Evolutionary conservation across 2,113 vertebrate genomes (phyloP).

Genomic region (Semnornis frantzii): DNA sequence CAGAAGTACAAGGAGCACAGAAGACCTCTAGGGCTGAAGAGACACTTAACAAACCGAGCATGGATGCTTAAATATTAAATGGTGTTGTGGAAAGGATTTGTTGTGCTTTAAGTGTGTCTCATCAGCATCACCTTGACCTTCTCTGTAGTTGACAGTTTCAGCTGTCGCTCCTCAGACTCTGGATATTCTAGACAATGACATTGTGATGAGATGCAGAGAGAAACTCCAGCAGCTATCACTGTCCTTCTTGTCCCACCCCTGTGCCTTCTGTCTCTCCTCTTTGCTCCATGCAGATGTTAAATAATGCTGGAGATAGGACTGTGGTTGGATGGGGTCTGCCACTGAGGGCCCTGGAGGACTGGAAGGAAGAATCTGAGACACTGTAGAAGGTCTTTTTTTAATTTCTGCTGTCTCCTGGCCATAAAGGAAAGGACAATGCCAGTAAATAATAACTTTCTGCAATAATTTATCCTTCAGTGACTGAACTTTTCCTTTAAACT

Average conservation of each 20-base stretch:
- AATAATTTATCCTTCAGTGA: slow-evolving; percentile 17
- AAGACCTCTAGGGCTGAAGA: neutral
- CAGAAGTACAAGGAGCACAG: neutral
- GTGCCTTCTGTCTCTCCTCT: neutral
- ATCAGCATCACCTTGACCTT: neutral
- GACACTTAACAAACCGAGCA: neutral
- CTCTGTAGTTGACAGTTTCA: neutral
- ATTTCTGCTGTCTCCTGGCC: neutral
- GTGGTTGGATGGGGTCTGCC: neutral
- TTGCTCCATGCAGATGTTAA: neutral
- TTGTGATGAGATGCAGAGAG: neutral
- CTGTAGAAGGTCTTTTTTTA: neutral
- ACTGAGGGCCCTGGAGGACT: neutral
- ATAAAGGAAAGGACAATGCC: neutral
- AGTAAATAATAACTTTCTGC: slow-evolving; percentile 31
- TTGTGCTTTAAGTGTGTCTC: neutral
- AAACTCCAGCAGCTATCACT: neutral
- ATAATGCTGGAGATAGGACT: neutral
- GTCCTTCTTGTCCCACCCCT: neutral
- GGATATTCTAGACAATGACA: neutral
- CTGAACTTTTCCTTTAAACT: slow-evolving; percentile 8
- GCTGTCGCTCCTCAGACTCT: neutral
- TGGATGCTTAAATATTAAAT: neutral
- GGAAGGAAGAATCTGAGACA: neutral
- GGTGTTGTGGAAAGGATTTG: neutral